Evolutionary conservation across 1,140 invertebrate genomes (phyloP).

Genomic region (Pogonomyrmex californicus): DNA sequence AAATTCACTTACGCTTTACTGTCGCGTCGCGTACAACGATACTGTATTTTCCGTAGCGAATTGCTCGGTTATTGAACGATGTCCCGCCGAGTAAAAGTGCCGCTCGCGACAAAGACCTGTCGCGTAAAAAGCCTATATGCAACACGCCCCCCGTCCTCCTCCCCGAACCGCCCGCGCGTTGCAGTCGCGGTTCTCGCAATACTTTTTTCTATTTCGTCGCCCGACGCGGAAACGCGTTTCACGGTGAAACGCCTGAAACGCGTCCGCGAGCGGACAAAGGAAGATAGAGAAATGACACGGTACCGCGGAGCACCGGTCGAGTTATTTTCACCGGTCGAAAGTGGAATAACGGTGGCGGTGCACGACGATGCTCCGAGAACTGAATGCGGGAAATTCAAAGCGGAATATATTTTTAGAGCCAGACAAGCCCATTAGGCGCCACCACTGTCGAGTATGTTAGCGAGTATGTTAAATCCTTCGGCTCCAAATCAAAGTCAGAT

Average conservation of each 20-base stretch:
- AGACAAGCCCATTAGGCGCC: constrained; percentile 79
- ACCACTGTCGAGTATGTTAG: constrained; percentile 63
- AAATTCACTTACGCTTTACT: constrained; percentile 43
- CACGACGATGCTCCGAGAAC: background rate
- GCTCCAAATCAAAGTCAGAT: constrained; percentile 72
- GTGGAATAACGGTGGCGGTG: constrained; percentile 67
- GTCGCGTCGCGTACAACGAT: background rate
- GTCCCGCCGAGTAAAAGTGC: constrained; percentile 50
- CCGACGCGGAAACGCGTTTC: constrained; percentile 61
- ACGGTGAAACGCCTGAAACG: constrained; percentile 57
- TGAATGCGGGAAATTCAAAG: constrained; percentile 75
- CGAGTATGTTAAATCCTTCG: constrained; percentile 75
- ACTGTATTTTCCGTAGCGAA: constrained; percentile 42
- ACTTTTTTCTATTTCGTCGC: constrained; percentile 42
- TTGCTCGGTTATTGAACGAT: constrained; percentile 64
- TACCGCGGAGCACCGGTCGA: constrained; percentile 71
- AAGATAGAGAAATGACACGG: constrained; percentile 64
- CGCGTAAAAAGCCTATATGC: constrained; percentile 70
- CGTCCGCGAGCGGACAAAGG: constrained; percentile 64
- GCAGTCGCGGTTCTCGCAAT: constrained; percentile 39
- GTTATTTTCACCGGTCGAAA: constrained; percentile 79
- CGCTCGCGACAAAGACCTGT: constrained; percentile 61
- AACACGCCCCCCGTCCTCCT: constrained; percentile 61
- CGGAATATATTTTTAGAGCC: constrained; percentile 73
- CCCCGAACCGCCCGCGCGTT: no score